Evolutionary conservation across 2,797 vertebrate species (phyloP).

Genomic region (Balearica regulorum): DNA sequence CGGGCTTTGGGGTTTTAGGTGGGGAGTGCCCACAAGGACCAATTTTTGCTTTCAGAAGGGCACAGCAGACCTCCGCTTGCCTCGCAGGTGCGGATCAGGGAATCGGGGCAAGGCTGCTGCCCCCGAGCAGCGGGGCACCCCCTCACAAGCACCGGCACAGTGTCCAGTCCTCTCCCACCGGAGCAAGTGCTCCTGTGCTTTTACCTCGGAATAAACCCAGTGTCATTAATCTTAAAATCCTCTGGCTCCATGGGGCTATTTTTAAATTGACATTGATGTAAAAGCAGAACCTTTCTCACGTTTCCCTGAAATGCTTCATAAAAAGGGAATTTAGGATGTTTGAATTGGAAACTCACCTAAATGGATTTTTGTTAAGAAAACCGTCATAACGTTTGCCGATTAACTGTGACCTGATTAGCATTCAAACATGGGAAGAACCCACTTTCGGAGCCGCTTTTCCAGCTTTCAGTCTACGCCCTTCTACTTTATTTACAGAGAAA

Average conservation of each 20-base stretch:
- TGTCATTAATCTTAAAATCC: neutral
- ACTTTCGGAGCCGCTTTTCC: neutral
- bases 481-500: neutral
- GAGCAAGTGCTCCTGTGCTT: neutral
- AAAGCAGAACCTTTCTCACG: neutral
- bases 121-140: rapidly evolving
- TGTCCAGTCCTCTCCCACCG: rapidly evolving
- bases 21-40: neutral
- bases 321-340: neutral
- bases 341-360: neutral
- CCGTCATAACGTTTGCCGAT: rapidly evolving
- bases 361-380: neutral
- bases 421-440: neutral
- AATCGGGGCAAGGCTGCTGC: neutral
- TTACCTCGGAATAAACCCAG: neutral
- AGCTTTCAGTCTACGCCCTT: neutral
- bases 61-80: neutral
- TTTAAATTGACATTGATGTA: neutral
- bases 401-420: neutral
- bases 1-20: rapidly evolving
- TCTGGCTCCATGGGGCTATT: neutral
- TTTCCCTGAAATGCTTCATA: neutral
- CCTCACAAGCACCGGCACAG: rapidly evolving
- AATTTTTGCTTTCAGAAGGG: neutral
- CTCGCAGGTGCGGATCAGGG: neutral